A percentile compares a stretch with the other conserved stretches of the same genome.
Evolutionary conservation across 2,797 vertebrate genomes (phyloP).

Genomic region (Hydrolagus colliei): DNA sequence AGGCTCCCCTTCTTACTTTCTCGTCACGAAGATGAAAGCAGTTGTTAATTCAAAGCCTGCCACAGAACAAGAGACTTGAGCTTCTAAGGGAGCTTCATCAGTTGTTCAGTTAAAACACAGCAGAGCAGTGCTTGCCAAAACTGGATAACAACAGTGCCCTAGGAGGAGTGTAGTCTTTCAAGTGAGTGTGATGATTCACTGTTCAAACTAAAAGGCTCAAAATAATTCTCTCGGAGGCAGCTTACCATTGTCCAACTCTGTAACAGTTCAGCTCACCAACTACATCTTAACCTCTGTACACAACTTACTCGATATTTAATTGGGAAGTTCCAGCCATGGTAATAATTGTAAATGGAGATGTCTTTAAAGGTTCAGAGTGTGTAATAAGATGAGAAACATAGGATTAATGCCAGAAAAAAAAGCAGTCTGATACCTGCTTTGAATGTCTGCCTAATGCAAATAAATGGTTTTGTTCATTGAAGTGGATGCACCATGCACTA

Average conservation of each 20-base stretch:
- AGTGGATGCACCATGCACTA: neutral
- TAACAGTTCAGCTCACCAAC: neutral
- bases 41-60: neutral
- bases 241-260: too few relatives aligned
- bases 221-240: neutral
- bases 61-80: neutral
- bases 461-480: neutral
- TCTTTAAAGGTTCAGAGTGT: neutral
- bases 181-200: neutral
- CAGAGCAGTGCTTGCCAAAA: neutral
- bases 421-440: neutral
- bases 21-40: neutral
- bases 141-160: neutral
- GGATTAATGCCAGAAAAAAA: neutral
- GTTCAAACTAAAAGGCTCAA: neutral
- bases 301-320: neutral
- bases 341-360: neutral
- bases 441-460: neutral
- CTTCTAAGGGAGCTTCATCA: neutral
- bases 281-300: neutral
- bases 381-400: conserved; percentile 1
- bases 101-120: neutral
- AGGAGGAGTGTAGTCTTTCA: neutral
- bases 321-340: too few relatives aligned
- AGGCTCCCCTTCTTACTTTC: neutral